Evolutionary conservation across 2,888 invertebrate genomes (phyloP).

Genomic region (Mechanitis messenoides): DNA sequence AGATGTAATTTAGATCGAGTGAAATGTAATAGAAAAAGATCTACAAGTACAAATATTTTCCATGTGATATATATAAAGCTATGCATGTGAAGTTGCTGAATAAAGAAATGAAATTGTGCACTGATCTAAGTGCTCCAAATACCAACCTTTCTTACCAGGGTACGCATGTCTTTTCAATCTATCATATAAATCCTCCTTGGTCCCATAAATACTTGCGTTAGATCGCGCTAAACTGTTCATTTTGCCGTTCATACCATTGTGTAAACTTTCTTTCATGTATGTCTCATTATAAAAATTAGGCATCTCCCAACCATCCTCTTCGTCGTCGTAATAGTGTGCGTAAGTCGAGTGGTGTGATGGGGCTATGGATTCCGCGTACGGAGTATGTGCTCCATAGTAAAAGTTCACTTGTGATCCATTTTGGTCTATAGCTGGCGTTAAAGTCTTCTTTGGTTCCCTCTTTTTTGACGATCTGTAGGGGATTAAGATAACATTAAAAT

Average conservation of each 20-base stretch:
- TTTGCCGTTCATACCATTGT: conserved; percentile 89
- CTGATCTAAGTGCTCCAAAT: conserved; percentile 64
- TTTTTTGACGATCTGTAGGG: conserved; percentile 84
- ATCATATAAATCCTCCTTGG: conserved; percentile 96
- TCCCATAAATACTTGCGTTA: conserved; percentile 95
- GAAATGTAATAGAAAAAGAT: neutral
- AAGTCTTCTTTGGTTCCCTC: conserved; percentile 93
- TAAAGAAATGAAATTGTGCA: conserved; percentile 47
- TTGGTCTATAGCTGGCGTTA: conserved; percentile 91
- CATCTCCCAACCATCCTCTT: conserved; percentile 98
- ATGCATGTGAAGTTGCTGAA: conserved; percentile 40
- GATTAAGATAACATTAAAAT: neutral
- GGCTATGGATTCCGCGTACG: conserved; percentile 96
- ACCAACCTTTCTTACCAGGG: conserved; percentile 93
- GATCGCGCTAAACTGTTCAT: conserved; percentile 95
- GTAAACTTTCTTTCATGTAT: conserved; percentile 95
- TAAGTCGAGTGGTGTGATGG: conserved; percentile 97
- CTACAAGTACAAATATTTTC: neutral
- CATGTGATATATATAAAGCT: conserved; percentile 23
- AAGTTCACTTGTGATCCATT: conserved; percentile 96
- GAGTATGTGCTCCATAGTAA: conserved; percentile 96
- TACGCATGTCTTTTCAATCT: conserved; percentile 96
- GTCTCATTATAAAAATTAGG: conserved; percentile 97
- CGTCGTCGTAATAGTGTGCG: conserved; percentile 96
- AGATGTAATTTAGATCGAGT: too few relatives aligned